A percentile compares a stretch with the other conserved stretches of the same genome.
Evolutionary conservation across 35 echinoderm and acorn worm species (phyloP).

Genomic region (Apostichopus parvimensis): DNA sequence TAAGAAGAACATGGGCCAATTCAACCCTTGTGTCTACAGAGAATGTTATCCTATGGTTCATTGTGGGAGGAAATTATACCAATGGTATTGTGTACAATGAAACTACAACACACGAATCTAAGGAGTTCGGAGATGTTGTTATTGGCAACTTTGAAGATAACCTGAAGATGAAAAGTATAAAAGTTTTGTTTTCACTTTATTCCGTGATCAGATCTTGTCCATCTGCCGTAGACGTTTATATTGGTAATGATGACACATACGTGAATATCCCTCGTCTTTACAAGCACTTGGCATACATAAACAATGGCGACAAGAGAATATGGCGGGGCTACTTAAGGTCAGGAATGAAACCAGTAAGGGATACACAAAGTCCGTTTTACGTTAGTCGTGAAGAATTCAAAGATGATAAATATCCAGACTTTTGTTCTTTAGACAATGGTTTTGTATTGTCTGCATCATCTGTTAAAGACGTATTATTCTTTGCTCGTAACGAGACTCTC

Average conservation of each 20-base stretch:
- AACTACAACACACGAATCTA: not conserved
- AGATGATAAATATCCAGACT: not conserved
- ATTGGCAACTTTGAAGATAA: constrained; percentile 39
- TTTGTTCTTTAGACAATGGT: constrained; percentile 13
- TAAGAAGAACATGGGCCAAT: constrained; percentile 11
- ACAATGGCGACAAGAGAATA: not conserved
- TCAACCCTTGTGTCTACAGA: not conserved
- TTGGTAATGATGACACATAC: constrained; percentile 33
- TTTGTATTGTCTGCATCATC: constrained; percentile 10
- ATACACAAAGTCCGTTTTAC: not conserved
- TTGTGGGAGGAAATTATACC: not conserved
- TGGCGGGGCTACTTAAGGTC: not conserved
- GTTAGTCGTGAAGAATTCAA: not conserved
- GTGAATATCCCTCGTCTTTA: constrained; percentile 18
- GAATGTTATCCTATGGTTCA: not conserved
- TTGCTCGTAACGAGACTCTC: constrained; percentile 17
- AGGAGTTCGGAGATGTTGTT: constrained; percentile 23
- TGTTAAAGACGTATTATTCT: not conserved
- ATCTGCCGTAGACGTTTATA: not conserved
- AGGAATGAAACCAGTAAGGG: not conserved
- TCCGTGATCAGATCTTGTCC: not conserved
- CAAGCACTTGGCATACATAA: not conserved
- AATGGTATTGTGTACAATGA: not conserved
- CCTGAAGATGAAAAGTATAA: not conserved
- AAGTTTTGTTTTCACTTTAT: constrained; percentile 16